Percentiles rank a stretch among this genome's conserved stretches.
These are phyloP conservation scores for Upupa epops DNA, from an alignment of 2,113 vertebrate genomes.

Conservation along the genomic window DNA sequence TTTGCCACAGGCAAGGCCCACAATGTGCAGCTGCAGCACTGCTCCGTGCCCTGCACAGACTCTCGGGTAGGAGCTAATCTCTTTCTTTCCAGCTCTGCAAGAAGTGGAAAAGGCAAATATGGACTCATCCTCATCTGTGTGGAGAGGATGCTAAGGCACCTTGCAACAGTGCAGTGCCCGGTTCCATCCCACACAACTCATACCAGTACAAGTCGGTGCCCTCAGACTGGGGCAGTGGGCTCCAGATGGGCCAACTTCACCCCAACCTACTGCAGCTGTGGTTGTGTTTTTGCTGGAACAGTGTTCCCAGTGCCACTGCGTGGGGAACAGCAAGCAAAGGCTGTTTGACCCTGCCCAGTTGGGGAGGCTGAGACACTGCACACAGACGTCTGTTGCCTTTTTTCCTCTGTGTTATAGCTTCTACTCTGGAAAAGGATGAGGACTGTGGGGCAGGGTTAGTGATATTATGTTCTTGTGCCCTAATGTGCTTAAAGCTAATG, in stretches of 20 bases:
- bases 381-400: neutral
- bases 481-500: neutral
- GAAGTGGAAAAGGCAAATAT: neutral
- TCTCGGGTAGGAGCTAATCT: neutral
- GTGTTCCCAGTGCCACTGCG: neutral
- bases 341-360: fast-evolving
- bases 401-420: neutral
- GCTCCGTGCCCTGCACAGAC: neutral
- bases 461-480: neutral
- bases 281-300: neutral
- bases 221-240: neutral
- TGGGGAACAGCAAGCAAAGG: neutral
- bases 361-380: neutral
- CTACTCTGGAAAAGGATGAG: neutral
- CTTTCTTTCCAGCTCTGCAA: neutral
- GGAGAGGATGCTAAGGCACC: neutral
- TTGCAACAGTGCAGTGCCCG: neutral
- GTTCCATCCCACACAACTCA: neutral
- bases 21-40: neutral
- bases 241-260: neutral
- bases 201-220: neutral
- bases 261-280: neutral
- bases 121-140: neutral
- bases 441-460: neutral
- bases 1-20: neutral